These are phyloP conservation scores for Linepithema humile DNA, from an alignment of 1,140 invertebrate genomes.

Conservation along the genomic window DNA sequence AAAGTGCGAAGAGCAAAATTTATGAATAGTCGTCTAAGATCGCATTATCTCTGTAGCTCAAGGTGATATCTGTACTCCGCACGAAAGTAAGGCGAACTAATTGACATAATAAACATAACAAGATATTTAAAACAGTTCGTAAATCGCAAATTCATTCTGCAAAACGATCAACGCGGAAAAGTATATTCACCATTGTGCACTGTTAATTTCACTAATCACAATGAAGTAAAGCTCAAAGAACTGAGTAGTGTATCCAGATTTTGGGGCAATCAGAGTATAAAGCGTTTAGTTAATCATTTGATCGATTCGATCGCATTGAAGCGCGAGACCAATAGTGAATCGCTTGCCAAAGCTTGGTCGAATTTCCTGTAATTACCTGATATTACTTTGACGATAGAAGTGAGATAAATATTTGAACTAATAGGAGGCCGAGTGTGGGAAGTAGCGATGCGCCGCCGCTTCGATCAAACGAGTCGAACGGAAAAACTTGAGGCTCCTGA, in stretches of 20 bases:
- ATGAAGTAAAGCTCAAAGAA: not conserved
- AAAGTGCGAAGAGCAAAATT: constrained; percentile 49
- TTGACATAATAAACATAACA: constrained; percentile 21
- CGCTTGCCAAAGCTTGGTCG: constrained; percentile 40
- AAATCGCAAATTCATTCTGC: not conserved
- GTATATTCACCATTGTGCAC: not conserved
- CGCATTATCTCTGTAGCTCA: constrained; percentile 35
- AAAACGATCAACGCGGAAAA: not conserved
- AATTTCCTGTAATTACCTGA: constrained; percentile 56
- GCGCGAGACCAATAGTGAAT: constrained; percentile 26
- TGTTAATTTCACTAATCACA: not conserved
- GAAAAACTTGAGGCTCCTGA: constrained; percentile 45
- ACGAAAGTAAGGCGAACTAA: constrained; percentile 8
- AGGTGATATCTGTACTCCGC: not conserved
- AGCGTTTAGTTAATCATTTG: not conserved
- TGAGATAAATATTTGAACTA: constrained; percentile 52
- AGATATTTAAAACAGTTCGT: not conserved
- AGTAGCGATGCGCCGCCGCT: constrained; percentile 23
- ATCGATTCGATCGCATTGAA: constrained; percentile 33
- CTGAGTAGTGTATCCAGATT: not conserved
- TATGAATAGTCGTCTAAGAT: constrained; percentile 48
- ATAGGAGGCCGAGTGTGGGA: constrained; percentile 14
- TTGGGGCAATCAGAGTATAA: constrained; percentile 27
- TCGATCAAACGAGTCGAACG: constrained; percentile 36
- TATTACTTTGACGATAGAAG: constrained; percentile 57